Base-by-base conservation (phyloP, 2,113 vertebrate species). In the Regulus satrapa region DNA sequence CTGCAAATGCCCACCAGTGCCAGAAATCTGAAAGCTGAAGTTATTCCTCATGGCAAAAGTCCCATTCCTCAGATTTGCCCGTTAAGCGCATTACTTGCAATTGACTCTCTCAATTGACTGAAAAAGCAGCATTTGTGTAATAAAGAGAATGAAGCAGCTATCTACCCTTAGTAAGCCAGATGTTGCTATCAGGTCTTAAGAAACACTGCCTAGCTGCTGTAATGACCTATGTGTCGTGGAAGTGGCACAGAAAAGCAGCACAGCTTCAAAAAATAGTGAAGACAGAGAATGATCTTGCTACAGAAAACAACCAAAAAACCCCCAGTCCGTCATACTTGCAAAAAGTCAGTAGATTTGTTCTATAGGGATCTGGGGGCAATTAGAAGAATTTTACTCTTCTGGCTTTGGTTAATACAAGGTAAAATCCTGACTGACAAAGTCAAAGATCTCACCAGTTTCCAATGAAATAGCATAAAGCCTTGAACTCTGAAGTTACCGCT, bases 1-100 rank as follows among this genome's bases (percentile, higher is more conserved):
- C 75, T 90, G 85, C 78, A 86, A 92, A 82, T 88, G 80, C 91
- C 91, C 91, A 89, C 74, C 40, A 41, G 54, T 88, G 96, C 89
- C 91, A 94, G 78, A 87, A 97, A 86, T 75, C 85, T 95, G 74
- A 95, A 97, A 95, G 85, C 85, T 55, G 52, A 69, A 88, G 71
- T 92, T 95, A 95, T 89, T 96, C 95, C 66, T 68, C 59, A 18
- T 95, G 90, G 96, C 92, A 96, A 19, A 85, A 92, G 64, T 90
- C 94, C 92, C 93, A 90, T 84, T 95, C 45, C 56, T 15, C 79
- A 91, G 79, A 78, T 66, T 41, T 97, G 87, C 81, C 81, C 77
- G 85, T 96, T 86, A 88, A 86, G 90, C 88, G 90, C 79, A 71
- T 63, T 93, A 88, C 75, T 88, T 46, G 72, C 74, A 89, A 83